Evolutionary conservation across 2,113 vertebrate species (phyloP), one percentile per base, ranked within the genome.

Genomic region (Pollimyrus isidori): DNA sequence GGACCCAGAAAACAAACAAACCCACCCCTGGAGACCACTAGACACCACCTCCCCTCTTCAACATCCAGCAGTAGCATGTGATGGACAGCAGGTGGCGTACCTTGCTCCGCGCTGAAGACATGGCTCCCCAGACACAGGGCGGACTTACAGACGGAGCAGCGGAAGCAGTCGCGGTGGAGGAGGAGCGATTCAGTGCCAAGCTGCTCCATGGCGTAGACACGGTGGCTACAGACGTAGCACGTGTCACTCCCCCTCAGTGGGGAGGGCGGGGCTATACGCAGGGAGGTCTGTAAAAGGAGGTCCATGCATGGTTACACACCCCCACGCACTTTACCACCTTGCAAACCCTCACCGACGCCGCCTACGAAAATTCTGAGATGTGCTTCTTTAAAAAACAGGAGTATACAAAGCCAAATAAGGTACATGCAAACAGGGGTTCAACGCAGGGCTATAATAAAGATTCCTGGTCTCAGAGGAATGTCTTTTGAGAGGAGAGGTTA

Each of bases 141-240:
- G 88, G 96, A 95, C 46, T 94, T 93, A 2, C 98, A 99, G 91
- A 96, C 42, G 2, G 96, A 93, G 90, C 98, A 99, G 93, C 97
- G 97, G 95, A 99, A 99, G 88, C 98, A 99, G 92, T 99, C 97
- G 0, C 97, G 94, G 87, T 99, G 98, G 93, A 99, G 99, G 94
- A 98, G 98, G 93, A 94, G 96, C 21, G 98, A 98, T 88, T 99
- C 98, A 0, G 97, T 97, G 0, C 97, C 98, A 82, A 98, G 95
- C 0, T 97, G 91, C 96, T 99, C 98, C 97, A 99, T 98, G 89
- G 99, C 96, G 0, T 99, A 99, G 0, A 99, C 98, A 0, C 98
- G 96, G 90, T 97, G 98, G 91, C 97, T 94, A 92, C 98, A 99
- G 95, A 99, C 98, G 91, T 97, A 97, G 87, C 98, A 99, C 88